Evolutionary conservation across 2,797 vertebrate genomes (phyloP), one percentile per base, ranked within the genome.

Genomic region (Chaetodon trifasciatus): DNA sequence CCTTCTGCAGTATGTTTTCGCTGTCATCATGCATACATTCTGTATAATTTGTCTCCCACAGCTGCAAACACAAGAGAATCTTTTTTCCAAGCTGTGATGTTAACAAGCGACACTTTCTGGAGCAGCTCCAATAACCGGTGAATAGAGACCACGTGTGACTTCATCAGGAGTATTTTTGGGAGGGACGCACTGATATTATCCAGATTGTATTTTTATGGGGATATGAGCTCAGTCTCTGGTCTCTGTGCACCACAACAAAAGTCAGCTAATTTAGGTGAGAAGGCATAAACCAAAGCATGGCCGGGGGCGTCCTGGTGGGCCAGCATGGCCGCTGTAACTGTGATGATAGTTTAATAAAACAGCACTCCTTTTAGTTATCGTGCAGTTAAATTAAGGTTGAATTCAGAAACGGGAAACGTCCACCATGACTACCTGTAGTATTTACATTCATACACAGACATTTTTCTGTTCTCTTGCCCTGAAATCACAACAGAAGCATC

Each of bases 191-290:
- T 63, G 65, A 65, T 44, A 50, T 37, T 64, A 71, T 47, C 79
- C 86, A 85, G 79, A 75, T 80, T 5, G 0, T 19, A 40, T 53
- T 24, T 74, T 64, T 44, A 24, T 61, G 58, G 47, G 72, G 50
- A 67, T 60, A 17, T 60, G 47, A 82, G 70, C 39, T 83, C 42
- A 78, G 78, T 81, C 69, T 74, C 53, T 58, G 63, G 63, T 76
- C 1, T 52, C 17, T 16, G 7, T 39, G 37, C 21, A 44, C 21
- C 13, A 56, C 63, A 50, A 44, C 53, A 72, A 19, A 63, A 57
- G 4, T 6, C 65, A 39, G 50, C 53, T 65, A 7, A 75, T 78
- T 68, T 55, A 39, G 6, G 19, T n/a, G 17, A 52, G 28, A 79
- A 39, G 44, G 49, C 42, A 35, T 15, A 2, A 19, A 47, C 66